Base-by-base conservation (phyloP, 2,113 vertebrate species). In the Notarius lentiginosus region DNA sequence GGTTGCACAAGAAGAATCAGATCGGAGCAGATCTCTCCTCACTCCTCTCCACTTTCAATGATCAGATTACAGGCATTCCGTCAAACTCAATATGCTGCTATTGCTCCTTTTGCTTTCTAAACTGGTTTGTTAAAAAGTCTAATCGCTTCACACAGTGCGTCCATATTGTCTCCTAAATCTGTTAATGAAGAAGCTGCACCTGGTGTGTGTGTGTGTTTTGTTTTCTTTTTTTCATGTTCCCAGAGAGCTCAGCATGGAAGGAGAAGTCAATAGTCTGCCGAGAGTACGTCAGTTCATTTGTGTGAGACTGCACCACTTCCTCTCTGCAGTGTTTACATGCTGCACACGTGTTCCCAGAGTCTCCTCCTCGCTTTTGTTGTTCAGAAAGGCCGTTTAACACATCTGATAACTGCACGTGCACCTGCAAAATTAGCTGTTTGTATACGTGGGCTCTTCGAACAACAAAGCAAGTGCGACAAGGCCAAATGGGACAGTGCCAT, bases 251-350 rank as follows among this genome's bases (percentile, higher is more conserved):
- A 68, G 76, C 17, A 51, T 82, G 79, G 17, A 56, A 79, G 76
- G 68, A 75, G 47, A 49, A 84, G 85, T 90, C 87, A 82, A 86
- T 70, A 90, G 73, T 68, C n/a, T 20, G 82, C 77, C 3, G 92
- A 92, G 79, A 84, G 84, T 82, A 82, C 91, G 82, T 92, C 89
- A 92, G 91, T 87, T 91, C 89, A 87, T 92, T 92, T 94, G 91
- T 86, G 65, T 84, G 84, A 88, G 81, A 91, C 90, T 89, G 90
- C 91, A 88, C 91, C 88, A 92, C 92, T 95, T 95, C 93, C 94
- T 95, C 90, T 88, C 84, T 91, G 85, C 87, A 53, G 75, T 94
- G 94, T 94, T 94, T 95, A 94, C 93, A 95, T 93, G 93, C 89
- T 93, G 92, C 89, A 90, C 94, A 94, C 93, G 90, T 94, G 94